Conservation (phyloP, 2,888 invertebrate genomes). For the Limnephilus lunatus region DNA sequence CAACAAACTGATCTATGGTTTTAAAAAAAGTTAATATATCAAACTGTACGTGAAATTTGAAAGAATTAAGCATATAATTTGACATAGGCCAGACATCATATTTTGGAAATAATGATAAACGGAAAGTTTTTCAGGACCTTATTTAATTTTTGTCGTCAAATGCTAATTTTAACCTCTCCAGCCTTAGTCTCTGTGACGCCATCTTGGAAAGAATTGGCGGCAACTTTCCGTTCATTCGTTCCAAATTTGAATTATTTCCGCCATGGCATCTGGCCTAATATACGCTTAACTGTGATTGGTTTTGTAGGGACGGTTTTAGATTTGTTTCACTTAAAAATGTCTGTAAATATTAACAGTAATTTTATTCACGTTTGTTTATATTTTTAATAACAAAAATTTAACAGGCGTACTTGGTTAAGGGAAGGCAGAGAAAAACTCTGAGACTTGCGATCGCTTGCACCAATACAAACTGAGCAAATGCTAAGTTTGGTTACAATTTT, state of each 20-base stretch:
- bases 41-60: background rate
- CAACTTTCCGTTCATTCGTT: background rate
- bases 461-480: background rate
- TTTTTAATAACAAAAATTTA: background rate
- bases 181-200: background rate
- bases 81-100: background rate
- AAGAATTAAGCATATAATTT: background rate
- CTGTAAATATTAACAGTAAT: background rate
- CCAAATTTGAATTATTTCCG: background rate
- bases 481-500: background rate
- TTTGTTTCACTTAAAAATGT: background rate
- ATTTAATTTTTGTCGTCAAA: background rate
- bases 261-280: background rate
- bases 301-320: background rate
- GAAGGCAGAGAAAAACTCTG: background rate
- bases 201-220: background rate
- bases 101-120: background rate
- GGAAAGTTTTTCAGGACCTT: background rate
- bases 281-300: background rate
- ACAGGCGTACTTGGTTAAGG: background rate
- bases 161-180: no score
- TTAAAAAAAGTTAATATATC: no score
- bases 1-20: no score
- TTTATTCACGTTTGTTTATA: background rate
- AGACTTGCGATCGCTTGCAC: background rate